These are phyloP conservation scores for Drosophila nr. perissopoda DNA, from an alignment of 2,888 invertebrate genomes.

Conservation along the genomic window DNA sequence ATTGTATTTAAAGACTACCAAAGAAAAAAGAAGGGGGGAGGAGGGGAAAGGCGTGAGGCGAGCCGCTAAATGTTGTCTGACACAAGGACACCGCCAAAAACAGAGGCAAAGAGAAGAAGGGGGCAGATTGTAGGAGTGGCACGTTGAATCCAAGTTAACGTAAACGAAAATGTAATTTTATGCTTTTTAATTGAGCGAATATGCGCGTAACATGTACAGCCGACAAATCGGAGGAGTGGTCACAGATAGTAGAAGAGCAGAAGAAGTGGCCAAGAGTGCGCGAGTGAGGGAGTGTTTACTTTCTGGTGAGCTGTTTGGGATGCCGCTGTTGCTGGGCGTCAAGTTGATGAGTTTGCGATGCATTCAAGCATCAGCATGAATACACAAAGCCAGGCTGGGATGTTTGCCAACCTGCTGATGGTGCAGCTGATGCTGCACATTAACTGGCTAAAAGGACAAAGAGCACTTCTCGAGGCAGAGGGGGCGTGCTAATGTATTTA, in stretches of 20 bases:
- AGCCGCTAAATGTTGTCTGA: constrained; percentile 16
- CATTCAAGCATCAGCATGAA: constrained; percentile 76
- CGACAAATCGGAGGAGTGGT: constrained; percentile 6
- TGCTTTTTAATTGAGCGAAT: constrained; percentile 81
- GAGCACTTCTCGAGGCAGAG: constrained; percentile 19
- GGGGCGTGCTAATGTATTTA: constrained; percentile 61
- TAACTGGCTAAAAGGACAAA: constrained; percentile 32
- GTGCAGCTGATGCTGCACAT: constrained; percentile 56
- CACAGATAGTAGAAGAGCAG: neutral
- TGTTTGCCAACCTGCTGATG: constrained; percentile 39
- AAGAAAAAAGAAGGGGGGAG: neutral
- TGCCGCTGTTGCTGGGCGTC: constrained; percentile 9
- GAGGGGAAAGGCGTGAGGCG: neutral
- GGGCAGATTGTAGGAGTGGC: neutral
- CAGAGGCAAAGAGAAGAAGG: constrained; percentile 27
- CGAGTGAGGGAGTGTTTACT: constrained; percentile 1
- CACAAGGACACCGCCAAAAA: constrained; percentile 24
- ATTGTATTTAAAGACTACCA: constrained; percentile 28
- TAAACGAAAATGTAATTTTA: constrained; percentile 80
- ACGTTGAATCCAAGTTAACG: constrained; percentile 61
- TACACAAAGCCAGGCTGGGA: constrained; percentile 49
- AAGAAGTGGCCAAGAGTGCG: constrained; percentile 2
- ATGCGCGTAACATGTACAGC: constrained; percentile 71
- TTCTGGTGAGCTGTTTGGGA: neutral
- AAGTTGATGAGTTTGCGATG: constrained; percentile 75